A percentile compares a stretch with the other conserved stretches of the same genome.
These are phyloP conservation scores for Ricordea florida DNA, from an alignment of 92 coral and sea anemone species.

Conservation along the genomic window DNA sequence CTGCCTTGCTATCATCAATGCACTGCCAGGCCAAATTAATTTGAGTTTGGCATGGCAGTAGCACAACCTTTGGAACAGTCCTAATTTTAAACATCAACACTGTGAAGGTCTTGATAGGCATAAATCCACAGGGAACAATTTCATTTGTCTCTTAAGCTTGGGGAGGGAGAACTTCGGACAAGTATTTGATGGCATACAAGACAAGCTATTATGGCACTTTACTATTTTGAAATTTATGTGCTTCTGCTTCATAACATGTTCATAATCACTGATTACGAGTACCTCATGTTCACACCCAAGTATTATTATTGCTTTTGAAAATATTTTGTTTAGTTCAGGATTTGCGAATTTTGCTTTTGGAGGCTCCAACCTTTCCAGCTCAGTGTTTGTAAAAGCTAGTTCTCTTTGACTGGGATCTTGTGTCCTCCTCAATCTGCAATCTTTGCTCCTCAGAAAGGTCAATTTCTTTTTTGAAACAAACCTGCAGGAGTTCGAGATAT, in stretches of 20 bases:
- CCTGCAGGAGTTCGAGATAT: slow-evolving; percentile 17
- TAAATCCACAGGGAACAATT: too few species aligned
- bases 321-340: slow-evolving; percentile 38
- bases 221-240: slow-evolving; percentile 37
- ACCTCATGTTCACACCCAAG: slow-evolving; percentile 57
- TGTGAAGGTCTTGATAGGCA: too few species aligned
- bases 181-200: too few species aligned
- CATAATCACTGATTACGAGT: slow-evolving; percentile 29
- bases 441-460: slow-evolving; percentile 23
- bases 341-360: slow-evolving; percentile 32
- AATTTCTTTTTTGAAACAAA: slow-evolving; percentile 6
- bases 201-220: too few species aligned
- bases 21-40: too few species aligned
- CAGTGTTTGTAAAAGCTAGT: slow-evolving; percentile 51
- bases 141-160: too few species aligned
- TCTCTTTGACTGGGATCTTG: slow-evolving; percentile 25
- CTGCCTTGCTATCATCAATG: too few species aligned
- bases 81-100: too few species aligned
- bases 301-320: slow-evolving; percentile 28
- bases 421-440: slow-evolving; percentile 16
- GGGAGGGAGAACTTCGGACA: too few species aligned
- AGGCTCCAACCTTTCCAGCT: slow-evolving; percentile 58
- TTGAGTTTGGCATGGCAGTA: too few species aligned
- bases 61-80: too few species aligned
- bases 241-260: slow-evolving; percentile 23